Conservation (phyloP, 1,140 invertebrate species). For the Cardiocondyla obscurior region DNA sequence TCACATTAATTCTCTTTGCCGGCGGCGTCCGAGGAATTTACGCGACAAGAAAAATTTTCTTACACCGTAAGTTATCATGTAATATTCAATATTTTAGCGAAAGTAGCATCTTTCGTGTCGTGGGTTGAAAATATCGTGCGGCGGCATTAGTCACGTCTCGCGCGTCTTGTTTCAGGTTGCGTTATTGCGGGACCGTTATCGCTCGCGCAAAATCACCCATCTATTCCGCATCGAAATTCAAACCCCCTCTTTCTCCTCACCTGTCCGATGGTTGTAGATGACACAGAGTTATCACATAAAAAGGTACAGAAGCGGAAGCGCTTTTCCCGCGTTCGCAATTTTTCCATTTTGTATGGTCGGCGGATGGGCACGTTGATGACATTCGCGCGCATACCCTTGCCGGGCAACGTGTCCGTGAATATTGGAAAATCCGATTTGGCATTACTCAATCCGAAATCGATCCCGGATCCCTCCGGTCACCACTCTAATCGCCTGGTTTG, state of each 20-base stretch:
- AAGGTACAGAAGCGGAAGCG: conserved; percentile 43
- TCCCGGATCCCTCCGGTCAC: conserved; percentile 7
- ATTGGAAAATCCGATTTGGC: conserved; percentile 50
- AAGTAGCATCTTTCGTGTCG: background rate
- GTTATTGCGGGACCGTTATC: conserved; percentile 19
- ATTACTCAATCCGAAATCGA: conserved; percentile 17
- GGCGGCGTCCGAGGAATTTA: background rate
- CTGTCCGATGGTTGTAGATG: conserved; percentile 16
- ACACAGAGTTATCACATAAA: conserved; percentile 44
- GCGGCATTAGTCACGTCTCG: background rate
- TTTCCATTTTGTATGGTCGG: conserved; percentile 52
- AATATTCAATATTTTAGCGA: background rate
- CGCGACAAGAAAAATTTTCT: background rate
- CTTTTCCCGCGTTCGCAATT: conserved; percentile 44
- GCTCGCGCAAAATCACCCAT: background rate
- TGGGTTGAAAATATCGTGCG: background rate
- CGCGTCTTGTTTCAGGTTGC: background rate
- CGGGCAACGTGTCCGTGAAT: background rate
- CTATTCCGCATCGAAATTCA: conserved; percentile 20
- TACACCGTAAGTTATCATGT: background rate
- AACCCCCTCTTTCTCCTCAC: background rate
- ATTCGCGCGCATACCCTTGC: conserved; percentile 23
- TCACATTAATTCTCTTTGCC: background rate
- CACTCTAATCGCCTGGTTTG: conserved; percentile 37
- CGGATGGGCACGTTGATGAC: conserved; percentile 40